Conservation (phyloP, 37 sponge, comb jelly and placozoan genomes). For the Aphrocallistes beatrix region DNA sequence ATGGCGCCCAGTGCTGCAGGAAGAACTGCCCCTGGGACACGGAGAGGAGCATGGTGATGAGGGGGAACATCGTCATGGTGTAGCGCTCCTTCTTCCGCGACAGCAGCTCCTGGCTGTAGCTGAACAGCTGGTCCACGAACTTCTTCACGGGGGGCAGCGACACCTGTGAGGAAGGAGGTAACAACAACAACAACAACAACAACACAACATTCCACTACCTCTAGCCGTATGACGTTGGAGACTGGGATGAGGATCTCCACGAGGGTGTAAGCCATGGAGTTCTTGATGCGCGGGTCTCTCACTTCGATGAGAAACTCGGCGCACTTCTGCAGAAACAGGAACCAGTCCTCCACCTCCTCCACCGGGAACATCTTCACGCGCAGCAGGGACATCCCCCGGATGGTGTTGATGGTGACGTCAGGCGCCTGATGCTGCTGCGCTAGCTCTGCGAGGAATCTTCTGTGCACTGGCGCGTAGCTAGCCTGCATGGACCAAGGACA, state of each 20-base stretch:
- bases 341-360: constrained; percentile 89
- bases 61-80: constrained; percentile 41
- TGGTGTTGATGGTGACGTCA: constrained; percentile 52
- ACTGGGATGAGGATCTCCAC: constrained; percentile 87
- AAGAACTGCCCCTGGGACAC: constrained; percentile 82
- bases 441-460: constrained; percentile 66
- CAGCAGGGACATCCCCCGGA: constrained; percentile 85
- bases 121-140: constrained; percentile 74
- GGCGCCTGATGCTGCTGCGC: constrained; percentile 35
- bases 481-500: no score
- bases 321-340: constrained; percentile 87
- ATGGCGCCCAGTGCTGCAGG: constrained; percentile 73
- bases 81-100: neutral
- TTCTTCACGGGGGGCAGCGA: constrained; percentile 79
- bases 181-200: constrained; percentile 6
- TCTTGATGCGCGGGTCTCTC: constrained; percentile 40
- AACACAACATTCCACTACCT: neutral
- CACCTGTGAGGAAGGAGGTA: neutral
- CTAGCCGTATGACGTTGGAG: constrained; percentile 53
- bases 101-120: constrained; percentile 43
- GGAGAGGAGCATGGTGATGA: constrained; percentile 79
- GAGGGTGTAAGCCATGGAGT: constrained; percentile 61
- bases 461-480: constrained; percentile 64
- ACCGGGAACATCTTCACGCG: constrained; percentile 92
- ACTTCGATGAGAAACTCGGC: constrained; percentile 61